These are phyloP conservation scores for Tapirus indicus DNA, from an alignment of 2,797 vertebrate genomes.

Conservation along the genomic window DNA sequence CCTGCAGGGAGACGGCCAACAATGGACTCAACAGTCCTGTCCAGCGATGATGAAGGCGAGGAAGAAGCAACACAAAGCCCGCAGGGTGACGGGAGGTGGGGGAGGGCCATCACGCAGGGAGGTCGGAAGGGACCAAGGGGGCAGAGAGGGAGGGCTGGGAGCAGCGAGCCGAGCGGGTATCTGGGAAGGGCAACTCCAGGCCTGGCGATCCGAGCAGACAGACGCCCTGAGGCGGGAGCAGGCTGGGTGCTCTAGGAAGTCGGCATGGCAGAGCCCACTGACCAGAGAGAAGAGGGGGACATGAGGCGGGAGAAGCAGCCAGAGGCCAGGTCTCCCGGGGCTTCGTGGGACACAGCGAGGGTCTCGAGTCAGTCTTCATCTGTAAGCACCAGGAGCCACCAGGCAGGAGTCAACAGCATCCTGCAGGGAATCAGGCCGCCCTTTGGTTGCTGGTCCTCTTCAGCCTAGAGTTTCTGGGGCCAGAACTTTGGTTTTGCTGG, in stretches of 20 bases:
- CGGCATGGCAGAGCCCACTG: accelerated
- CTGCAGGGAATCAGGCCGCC: neutral
- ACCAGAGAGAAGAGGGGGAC: accelerated
- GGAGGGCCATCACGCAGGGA: neutral
- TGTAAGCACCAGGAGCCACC: accelerated
- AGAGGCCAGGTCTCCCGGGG: neutral
- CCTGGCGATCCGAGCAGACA: accelerated
- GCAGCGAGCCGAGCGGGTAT: accelerated
- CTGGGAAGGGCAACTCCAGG: neutral
- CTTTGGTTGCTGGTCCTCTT: neutral
- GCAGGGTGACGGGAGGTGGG: neutral
- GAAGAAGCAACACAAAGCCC: neutral
- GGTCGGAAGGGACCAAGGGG: neutral
- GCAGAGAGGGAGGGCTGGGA: neutral
- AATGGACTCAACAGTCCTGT: accelerated
- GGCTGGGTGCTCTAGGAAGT: neutral
- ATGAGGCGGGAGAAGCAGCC: neutral
- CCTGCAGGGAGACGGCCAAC: neutral
- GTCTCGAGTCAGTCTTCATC: neutral
- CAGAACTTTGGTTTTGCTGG: neutral
- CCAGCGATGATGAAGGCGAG: accelerated
- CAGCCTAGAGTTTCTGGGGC: neutral
- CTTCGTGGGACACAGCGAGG: neutral
- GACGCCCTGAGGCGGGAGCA: accelerated
- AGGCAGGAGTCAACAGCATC: neutral